These are phyloP conservation scores for Pollachius pollachius DNA, from an alignment of 2,113 vertebrate species.

Conservation along the genomic window DNA sequence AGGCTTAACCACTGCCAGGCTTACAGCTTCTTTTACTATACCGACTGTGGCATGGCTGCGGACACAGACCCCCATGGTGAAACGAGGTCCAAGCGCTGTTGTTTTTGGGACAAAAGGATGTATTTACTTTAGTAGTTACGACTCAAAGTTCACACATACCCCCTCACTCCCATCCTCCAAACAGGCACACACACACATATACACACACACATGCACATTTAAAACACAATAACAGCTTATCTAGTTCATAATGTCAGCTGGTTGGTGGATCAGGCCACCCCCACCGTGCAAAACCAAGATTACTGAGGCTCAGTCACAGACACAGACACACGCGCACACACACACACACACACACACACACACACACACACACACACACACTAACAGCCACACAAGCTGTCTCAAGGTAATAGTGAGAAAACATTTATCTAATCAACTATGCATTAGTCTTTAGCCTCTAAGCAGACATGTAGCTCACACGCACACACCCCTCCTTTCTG, in stretches of 20 bases:
- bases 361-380: no score
- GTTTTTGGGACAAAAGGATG: not conserved
- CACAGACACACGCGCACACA: not conserved
- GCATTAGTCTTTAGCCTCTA: slow-evolving; percentile 3
- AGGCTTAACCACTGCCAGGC: slow-evolving; percentile 2
- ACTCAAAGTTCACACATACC: slow-evolving; percentile 1
- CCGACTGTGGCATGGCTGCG: not conserved
- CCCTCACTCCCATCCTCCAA: slow-evolving; percentile 3
- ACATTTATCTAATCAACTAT: no score
- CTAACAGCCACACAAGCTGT: not conserved
- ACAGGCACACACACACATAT: not conserved
- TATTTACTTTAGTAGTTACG: slow-evolving; percentile 3
- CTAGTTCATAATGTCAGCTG: slow-evolving; percentile 53
- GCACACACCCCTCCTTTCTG: not conserved
- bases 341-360: no score
- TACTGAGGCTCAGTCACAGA: slow-evolving; percentile 48
- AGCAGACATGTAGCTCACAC: not conserved
- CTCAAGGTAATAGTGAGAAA: slow-evolving; percentile 1
- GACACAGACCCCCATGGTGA: not conserved
- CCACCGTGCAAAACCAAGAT: slow-evolving; percentile 50
- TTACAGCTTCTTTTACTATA: not conserved
- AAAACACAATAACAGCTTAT: not conserved
- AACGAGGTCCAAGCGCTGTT: not conserved
- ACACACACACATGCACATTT: slow-evolving; percentile 8
- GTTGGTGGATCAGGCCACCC: slow-evolving; percentile 52